These are phyloP conservation scores for Yoshiicerus persimilis DNA, from an alignment of 1,140 invertebrate species.

Conservation along the genomic window DNA sequence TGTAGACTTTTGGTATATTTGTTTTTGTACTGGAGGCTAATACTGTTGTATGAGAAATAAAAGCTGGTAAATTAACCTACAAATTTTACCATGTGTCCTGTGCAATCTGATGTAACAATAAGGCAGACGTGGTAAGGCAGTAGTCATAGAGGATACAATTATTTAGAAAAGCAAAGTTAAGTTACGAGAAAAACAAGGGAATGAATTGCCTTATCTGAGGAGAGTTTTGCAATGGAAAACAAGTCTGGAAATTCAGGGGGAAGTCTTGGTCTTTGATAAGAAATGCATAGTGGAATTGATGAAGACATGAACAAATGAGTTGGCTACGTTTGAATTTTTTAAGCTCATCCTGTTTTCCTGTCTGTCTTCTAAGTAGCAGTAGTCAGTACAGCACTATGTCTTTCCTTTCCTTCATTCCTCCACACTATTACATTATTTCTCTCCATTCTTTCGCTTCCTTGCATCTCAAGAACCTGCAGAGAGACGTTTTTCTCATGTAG, in stretches of 20 bases:
- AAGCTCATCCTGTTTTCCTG: slow-evolving; percentile 30
- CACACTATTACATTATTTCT: background rate
- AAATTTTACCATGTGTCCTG: slow-evolving; percentile 14
- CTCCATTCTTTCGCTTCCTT: background rate
- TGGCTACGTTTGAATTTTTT: slow-evolving; percentile 38
- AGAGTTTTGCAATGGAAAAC: background rate
- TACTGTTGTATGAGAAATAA: background rate
- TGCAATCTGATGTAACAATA: background rate
- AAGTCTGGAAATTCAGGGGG: slow-evolving; percentile 18
- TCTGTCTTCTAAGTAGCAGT: slow-evolving; percentile 9
- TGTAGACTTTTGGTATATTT: background rate
- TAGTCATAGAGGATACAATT: background rate
- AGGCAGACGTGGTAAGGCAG: background rate
- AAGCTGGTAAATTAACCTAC: background rate
- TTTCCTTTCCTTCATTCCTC: background rate
- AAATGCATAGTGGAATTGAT: slow-evolving; percentile 37
- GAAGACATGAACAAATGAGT: slow-evolving; percentile 40
- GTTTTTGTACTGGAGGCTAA: background rate
- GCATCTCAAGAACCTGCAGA: background rate
- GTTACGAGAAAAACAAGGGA: background rate
- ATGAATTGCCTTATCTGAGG: background rate
- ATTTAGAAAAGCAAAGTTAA: background rate
- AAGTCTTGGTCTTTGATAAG: slow-evolving; percentile 31
- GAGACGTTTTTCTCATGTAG: background rate
- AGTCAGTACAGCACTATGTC: background rate